These are phyloP conservation scores for Chaetura pelagica DNA, from an alignment of 2,113 vertebrate species.

Conservation along the genomic window DNA sequence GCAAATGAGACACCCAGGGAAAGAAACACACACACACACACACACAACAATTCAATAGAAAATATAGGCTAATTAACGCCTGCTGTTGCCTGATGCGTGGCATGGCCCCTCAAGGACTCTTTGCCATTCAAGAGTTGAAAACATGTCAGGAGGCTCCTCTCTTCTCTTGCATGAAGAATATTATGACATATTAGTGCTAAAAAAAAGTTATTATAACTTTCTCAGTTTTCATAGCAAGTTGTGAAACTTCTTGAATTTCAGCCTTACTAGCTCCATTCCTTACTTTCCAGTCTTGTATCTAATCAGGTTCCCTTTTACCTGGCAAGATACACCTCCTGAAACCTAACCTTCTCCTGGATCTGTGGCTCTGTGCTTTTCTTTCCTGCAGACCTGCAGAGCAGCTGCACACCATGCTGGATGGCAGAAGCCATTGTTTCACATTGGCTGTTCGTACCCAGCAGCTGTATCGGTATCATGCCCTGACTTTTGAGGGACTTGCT, in stretches of 20 bases:
- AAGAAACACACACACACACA: constrained; percentile 12
- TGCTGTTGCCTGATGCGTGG: background rate
- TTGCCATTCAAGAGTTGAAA: constrained; percentile 48
- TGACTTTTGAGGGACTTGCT: background rate
- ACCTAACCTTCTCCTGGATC: accelerated
- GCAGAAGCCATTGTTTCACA: accelerated
- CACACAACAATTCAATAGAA: background rate
- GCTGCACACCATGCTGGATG: accelerated
- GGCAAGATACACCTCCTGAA: background rate
- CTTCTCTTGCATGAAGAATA: constrained; percentile 2
- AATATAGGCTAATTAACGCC: constrained; percentile 46
- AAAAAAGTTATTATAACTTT: background rate
- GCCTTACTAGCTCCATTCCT: background rate
- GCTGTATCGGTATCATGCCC: accelerated
- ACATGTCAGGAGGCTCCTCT: constrained; percentile 58
- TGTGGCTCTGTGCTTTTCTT: accelerated
- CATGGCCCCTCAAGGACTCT: constrained; percentile 58
- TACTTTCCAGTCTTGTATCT: background rate
- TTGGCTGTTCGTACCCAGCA: accelerated
- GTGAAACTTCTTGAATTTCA: background rate
- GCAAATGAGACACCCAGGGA: constrained; percentile 74
- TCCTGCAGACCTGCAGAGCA: accelerated
- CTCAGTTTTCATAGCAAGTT: background rate
- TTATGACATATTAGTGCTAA: constrained; percentile 32
- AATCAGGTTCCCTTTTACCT: background rate